Evolutionary conservation across 2,888 invertebrate species (phyloP), one percentile per base, ranked within the genome.

Genomic region (Nephrocerus scutellatus): DNA sequence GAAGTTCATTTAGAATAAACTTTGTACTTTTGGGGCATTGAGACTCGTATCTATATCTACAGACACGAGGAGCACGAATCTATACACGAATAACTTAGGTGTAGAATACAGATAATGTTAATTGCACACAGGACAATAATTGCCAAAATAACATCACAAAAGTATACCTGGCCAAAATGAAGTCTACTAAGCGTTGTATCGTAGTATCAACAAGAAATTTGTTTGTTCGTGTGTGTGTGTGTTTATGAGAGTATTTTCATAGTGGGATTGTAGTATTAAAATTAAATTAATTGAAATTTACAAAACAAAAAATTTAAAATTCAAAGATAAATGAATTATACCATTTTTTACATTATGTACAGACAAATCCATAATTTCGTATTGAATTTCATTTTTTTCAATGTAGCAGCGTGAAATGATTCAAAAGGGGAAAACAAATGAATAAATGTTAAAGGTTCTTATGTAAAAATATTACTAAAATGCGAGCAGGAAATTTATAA

Each of bases 151-250:
- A 67, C 60, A 63, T 69, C 69, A 60, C 67, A 68, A 62, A 64
- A 63, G 54, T 62, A 55, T 69, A 69, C 69, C 69, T 69, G 63
- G 57, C 67, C 69, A 53, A 63, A 62, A 51, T 63, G 66, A 52
- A 66, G 60, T 57, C 68, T 68, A 55, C 40, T 33, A 28, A 24
- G n/a, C 24, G n/a, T 28, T 31, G 15, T 12, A 36, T 36, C 30
- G 22, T 34, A 36, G 41, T 36, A 44, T 36, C 20, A n/a, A 21
- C 21, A 15, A 38, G 30, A 43, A 33, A 34, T 44, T 36, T 19
- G 25, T 28, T 25, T 20, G 31, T 19, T 20, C 26, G 34, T 32
- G 32, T 36, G 35, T 35, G 34, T 21, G n/a, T 28, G 18, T 19
- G 29, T 12, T 24, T 36, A 18, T 21, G 22, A 26, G 7, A 7